Evolutionary conservation across 2,113 vertebrate genomes (phyloP).

Genomic region (Corydoras maculifer): DNA sequence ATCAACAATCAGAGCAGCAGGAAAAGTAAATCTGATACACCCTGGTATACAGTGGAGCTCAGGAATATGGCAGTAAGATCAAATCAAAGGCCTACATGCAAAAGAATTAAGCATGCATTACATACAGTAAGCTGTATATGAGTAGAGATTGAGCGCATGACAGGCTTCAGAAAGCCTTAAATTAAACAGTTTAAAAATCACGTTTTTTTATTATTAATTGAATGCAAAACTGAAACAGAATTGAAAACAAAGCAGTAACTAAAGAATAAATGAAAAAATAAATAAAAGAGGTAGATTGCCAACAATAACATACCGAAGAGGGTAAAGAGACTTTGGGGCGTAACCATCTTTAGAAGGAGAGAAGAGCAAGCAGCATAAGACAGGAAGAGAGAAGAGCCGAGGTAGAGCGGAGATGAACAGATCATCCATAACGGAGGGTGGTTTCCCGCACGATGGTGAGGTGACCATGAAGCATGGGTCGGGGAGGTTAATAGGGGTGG

Average conservation of each 20-base stretch:
- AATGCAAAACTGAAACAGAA: slow-evolving; percentile 7
- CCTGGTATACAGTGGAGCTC: slow-evolving; percentile 73
- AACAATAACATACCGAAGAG: slow-evolving; percentile 98
- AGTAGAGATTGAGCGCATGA: slow-evolving; percentile 69
- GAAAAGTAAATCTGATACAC: slow-evolving; percentile 63
- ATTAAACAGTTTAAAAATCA: neutral
- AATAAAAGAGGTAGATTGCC: slow-evolving; percentile 84
- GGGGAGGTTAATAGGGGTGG: slow-evolving; percentile 94
- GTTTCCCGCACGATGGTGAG: slow-evolving; percentile 91
- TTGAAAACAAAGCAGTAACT: neutral
- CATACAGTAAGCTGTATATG: slow-evolving; percentile 85
- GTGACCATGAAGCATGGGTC: slow-evolving; percentile 92
- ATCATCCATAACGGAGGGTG: slow-evolving; percentile 98
- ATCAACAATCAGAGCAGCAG: too few species aligned
- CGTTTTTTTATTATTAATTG: neutral
- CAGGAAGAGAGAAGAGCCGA: slow-evolving; percentile 99
- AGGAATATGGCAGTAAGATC: slow-evolving; percentile 73
- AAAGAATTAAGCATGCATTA: slow-evolving; percentile 89
- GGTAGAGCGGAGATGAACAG: slow-evolving; percentile 95
- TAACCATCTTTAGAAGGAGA: slow-evolving; percentile 90
- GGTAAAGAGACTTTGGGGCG: slow-evolving; percentile 96
- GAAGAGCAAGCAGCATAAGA: slow-evolving; percentile 80
- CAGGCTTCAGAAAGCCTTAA: slow-evolving; percentile 35
- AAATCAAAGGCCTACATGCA: slow-evolving; percentile 75
- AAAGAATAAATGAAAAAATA: slow-evolving; percentile 8